These are phyloP conservation scores for Galleria mellonella DNA, from an alignment of 1,140 invertebrate species.

Conservation along the genomic window DNA sequence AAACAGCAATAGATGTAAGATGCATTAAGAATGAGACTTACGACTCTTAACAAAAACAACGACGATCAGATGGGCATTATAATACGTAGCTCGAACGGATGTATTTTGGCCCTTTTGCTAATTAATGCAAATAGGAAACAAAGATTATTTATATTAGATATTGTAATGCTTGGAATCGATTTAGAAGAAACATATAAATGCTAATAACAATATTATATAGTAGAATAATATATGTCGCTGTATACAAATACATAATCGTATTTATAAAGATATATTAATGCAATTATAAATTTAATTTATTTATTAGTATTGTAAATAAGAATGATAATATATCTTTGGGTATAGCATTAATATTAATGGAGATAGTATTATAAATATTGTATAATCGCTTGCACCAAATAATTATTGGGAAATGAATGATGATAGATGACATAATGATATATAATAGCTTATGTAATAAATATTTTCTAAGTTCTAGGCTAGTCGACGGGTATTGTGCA, in stretches of 20 bases:
- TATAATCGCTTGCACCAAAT: conserved; percentile 38
- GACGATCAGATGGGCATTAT: conserved; percentile 26
- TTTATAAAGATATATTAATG: not conserved
- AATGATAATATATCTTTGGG: not conserved
- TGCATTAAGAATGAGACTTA: conserved; percentile 28
- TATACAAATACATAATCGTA: conserved; percentile 13
- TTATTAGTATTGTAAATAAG: too few species aligned
- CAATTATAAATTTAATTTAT: too few species aligned
- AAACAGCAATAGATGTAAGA: conserved; percentile 40
- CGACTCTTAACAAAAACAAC: conserved; percentile 57
- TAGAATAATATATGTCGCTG: conserved; percentile 3
- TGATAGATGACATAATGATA: conserved; percentile 14
- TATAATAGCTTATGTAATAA: conserved; percentile 21
- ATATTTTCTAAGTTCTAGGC: conserved; percentile 30
- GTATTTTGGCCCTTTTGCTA: conserved; percentile 25
- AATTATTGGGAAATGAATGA: conserved; percentile 15
- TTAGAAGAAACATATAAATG: conserved; percentile 4
- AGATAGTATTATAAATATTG: conserved; percentile 9
- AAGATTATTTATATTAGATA: conserved; percentile 20
- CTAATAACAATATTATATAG: too few species aligned
- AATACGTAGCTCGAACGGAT: not conserved
- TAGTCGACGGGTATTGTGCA: conserved; percentile 70
- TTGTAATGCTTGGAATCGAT: conserved; percentile 14
- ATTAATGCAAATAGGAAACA: conserved; percentile 26
- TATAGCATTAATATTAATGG: too few species aligned